A percentile compares a stretch with the other conserved stretches of the same genome.
These are phyloP conservation scores for Dromiciops gliroides DNA, from an alignment of 2,113 vertebrate species.

Conservation along the genomic window DNA sequence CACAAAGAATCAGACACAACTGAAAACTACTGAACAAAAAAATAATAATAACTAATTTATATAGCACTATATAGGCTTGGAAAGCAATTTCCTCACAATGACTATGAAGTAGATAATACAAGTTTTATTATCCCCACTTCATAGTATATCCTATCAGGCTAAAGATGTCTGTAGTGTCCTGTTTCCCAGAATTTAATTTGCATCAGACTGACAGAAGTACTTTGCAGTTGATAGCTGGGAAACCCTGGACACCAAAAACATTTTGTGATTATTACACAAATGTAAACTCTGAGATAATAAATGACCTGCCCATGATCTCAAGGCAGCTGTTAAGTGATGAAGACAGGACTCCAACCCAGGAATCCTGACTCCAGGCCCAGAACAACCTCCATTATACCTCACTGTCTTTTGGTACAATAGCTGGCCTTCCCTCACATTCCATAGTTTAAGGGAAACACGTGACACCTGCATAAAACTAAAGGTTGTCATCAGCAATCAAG, in stretches of 20 bases:
- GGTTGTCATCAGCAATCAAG: background rate
- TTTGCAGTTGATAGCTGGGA: background rate
- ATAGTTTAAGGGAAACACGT: background rate
- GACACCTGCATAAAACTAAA: background rate
- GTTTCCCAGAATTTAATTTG: background rate
- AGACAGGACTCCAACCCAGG: background rate
- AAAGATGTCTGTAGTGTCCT: background rate
- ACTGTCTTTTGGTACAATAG: background rate
- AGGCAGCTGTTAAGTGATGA: background rate
- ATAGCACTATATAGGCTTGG: background rate
- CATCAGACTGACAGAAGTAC: background rate
- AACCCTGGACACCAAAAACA: background rate
- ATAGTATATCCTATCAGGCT: background rate
- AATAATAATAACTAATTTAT: background rate
- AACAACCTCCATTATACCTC: background rate
- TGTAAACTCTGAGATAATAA: background rate
- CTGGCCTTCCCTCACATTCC: background rate
- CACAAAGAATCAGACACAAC: background rate
- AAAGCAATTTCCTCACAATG: background rate
- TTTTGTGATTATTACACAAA: background rate
- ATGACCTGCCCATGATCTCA: background rate
- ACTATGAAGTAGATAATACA: background rate
- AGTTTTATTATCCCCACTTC: background rate
- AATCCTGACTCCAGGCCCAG: background rate
- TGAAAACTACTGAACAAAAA: background rate